Evolutionary conservation across 2,113 vertebrate genomes (phyloP), one percentile per base, ranked within the genome.

Genomic region (Apteryx mantelli): DNA sequence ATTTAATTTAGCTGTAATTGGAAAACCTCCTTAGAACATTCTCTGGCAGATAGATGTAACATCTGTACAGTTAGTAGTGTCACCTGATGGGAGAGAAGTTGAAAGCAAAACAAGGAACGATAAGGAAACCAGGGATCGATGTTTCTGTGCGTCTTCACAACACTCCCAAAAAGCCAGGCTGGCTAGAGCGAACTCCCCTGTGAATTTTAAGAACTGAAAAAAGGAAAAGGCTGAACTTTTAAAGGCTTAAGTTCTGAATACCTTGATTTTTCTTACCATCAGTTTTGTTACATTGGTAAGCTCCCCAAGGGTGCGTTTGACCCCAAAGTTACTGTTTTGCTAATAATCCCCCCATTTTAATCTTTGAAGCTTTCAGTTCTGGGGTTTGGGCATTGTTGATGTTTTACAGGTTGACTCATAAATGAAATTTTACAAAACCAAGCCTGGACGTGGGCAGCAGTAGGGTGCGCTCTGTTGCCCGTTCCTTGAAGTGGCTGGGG

Each of bases 1-100:
- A 66, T 83, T 94, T 88, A 93, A 91, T 93, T 93, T 94, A 82
- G 86, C 89, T 92, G 63, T 83, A 93, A 95, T 65, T 92, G 91
- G 78, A 93, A 91, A 80, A 32, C 88, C 71, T 93, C 87, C 75
- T 94, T 88, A 80, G 78, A 95, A 85, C 87, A 79, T 53, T 48
- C 18, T 55, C 40, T 11, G 63, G 66, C 93, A 93, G 91, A 82
- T 69, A 48, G 53, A 91, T 91, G 74, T 70, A 80, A 85, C 91
- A 93, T 91, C 93, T 91, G 79, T 79, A 56, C 82, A 36, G 69
- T 95, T 88, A 93, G 53, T 28, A 68, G 69, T 95, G 95, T 94
- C 94, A 93, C 91, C 82, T 88, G 92, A 91, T 3, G 4, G 65
- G 75, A 73, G 16, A 13, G 6, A 24, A 66, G 36, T 50, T 28